Conservation (phyloP, 2,113 vertebrate genomes). For the Spea bombifrons region DNA sequence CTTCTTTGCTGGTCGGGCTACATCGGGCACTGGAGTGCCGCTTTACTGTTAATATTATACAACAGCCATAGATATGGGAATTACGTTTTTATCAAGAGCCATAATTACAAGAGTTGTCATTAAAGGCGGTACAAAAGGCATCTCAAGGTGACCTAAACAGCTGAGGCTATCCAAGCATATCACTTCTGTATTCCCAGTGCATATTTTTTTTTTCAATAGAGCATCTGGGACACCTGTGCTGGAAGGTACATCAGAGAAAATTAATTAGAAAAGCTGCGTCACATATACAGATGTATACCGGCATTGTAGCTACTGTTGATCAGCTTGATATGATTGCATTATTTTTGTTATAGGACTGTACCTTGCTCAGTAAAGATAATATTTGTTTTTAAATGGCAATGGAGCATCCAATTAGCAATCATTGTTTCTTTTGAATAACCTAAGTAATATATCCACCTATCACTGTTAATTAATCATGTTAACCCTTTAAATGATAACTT, state of each 20-base stretch:
- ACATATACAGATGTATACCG: neutral
- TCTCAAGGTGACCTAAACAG: constrained; percentile 21
- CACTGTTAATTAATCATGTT: too few relatives aligned
- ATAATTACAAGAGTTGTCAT: constrained; percentile 6
- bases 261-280: constrained; percentile 21
- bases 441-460: neutral
- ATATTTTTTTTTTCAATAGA: constrained; percentile 11
- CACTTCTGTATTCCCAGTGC: constrained; percentile 4
- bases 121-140: constrained; percentile 16
- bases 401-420: neutral
- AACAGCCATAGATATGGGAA: neutral
- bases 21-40: too few relatives aligned
- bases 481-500: too few relatives aligned
- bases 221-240: neutral
- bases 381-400: neutral
- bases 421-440: neutral
- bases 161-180: constrained; percentile 12
- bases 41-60: too few relatives aligned
- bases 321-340: constrained; percentile 5
- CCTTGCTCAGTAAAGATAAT: neutral
- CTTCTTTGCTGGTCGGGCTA: too few relatives aligned
- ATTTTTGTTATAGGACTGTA: neutral
- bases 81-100: constrained; percentile 15
- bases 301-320: neutral
- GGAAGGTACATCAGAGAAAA: neutral